phyloP scores from a whole-genome alignment of 2,888 invertebrate species.

The Steinernema carpocapsae region DNA sequence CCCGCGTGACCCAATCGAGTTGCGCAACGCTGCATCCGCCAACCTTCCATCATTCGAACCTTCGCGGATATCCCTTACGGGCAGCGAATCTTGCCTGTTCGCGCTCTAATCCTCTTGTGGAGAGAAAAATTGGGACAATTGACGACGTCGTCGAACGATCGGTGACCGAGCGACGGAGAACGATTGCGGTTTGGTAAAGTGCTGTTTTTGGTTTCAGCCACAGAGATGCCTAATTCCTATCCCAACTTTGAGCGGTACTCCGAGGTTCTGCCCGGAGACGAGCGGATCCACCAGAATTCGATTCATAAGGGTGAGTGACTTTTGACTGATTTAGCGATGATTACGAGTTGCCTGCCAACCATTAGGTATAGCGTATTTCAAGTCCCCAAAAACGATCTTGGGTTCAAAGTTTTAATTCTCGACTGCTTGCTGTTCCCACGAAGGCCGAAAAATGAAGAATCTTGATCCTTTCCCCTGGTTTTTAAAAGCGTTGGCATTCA shows the following conservation, averaged over 20 bases:
- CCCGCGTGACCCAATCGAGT: constrained; percentile 10
- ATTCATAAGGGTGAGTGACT: constrained; percentile 47
- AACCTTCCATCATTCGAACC: constrained; percentile 6
- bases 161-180: too few species aligned
- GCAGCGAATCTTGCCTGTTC: background rate
- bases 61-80: constrained; percentile 24
- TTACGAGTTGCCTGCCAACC: too few species aligned
- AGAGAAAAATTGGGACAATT: constrained; percentile 24
- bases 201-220: background rate
- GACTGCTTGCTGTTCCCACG: too few species aligned
- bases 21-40: constrained; percentile 17
- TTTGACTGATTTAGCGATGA: constrained; percentile 9
- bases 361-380: too few species aligned
- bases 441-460: too few species aligned
- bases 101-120: background rate
- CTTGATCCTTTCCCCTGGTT: too few species aligned
- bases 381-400: too few species aligned
- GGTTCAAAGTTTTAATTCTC: too few species aligned
- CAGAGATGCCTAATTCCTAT: constrained; percentile 10
- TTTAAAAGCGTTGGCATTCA: too few species aligned
- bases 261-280: constrained; percentile 52
- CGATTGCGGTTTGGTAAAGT: background rate
- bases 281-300: constrained; percentile 55
- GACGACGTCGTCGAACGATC: background rate
- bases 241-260: constrained; percentile 49